Evolutionary conservation across 2,113 vertebrate species (phyloP).

Genomic region (Thamnophis sirtalis): DNA sequence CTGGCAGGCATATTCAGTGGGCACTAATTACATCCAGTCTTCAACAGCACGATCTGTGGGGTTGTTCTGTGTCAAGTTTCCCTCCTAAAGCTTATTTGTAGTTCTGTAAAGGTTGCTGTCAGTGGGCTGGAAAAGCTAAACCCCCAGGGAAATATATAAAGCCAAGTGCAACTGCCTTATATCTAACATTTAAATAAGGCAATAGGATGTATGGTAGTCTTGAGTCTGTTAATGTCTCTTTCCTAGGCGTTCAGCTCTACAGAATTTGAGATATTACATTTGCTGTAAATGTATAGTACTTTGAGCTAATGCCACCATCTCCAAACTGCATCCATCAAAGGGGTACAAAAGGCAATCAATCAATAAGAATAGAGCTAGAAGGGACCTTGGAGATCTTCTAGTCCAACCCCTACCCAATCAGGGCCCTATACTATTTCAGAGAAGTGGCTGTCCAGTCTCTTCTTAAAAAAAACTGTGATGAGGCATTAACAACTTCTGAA

Average conservation of each 20-base stretch:
- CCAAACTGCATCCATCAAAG: not conserved
- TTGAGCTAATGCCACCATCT: not conserved
- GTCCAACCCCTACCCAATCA: not conserved
- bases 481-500: not conserved
- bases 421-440: not conserved
- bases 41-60: not conserved
- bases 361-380: not conserved
- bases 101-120: not conserved
- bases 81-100: not conserved
- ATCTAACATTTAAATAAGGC: not conserved
- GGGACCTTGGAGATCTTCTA: not conserved
- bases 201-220: not conserved
- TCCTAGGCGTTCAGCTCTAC: too few relatives aligned
- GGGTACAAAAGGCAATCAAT: not conserved
- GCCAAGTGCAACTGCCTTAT: not conserved
- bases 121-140: not conserved
- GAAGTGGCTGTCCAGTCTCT: not conserved
- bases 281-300: not conserved
- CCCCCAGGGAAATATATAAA: not conserved
- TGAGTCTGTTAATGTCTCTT: not conserved
- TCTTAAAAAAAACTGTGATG: not conserved
- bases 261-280: not conserved
- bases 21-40: too few relatives aligned
- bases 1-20: not conserved
- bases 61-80: not conserved